These are phyloP conservation scores for Drosophila anomalipes DNA, from an alignment of 2,888 invertebrate genomes.

Conservation along the genomic window DNA sequence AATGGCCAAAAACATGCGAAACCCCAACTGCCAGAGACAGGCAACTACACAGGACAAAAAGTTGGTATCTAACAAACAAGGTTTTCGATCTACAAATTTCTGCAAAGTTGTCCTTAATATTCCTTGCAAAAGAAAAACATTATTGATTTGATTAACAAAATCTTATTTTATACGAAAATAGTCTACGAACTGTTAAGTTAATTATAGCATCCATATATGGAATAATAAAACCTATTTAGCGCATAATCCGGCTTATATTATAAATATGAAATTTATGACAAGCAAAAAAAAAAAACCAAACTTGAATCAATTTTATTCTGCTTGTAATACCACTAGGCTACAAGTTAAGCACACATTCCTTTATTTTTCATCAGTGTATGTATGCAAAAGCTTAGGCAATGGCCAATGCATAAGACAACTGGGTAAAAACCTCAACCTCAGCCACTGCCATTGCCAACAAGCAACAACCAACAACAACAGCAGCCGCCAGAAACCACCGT, in stretches of 20 bases:
- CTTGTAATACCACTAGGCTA: not conserved
- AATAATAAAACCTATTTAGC: not conserved
- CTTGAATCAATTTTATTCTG: not conserved
- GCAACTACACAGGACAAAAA: slow-evolving; percentile 10
- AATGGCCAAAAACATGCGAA: slow-evolving; percentile 78
- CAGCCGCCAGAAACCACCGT: slow-evolving; percentile 23
- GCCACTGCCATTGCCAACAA: slow-evolving; percentile 34
- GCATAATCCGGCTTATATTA: not conserved
- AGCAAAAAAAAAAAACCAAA: not conserved
- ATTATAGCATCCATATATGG: not conserved
- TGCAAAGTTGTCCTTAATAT: not conserved
- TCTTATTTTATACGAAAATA: not conserved
- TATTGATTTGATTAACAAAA: not conserved
- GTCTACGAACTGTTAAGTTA: not conserved
- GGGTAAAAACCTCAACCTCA: slow-evolving; percentile 9
- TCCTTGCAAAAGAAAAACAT: not conserved
- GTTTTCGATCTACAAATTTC: not conserved
- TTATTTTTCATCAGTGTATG: slow-evolving; percentile 18
- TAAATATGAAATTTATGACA: not conserved
- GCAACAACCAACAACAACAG: slow-evolving; percentile 17
- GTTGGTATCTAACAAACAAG: not conserved
- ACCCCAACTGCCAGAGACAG: slow-evolving; percentile 29
- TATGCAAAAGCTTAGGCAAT: slow-evolving; percentile 54
- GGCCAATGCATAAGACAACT: slow-evolving; percentile 38
- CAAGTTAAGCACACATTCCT: not conserved